A percentile compares a stretch with the other conserved stretches of the same genome.
phyloP scores from a whole-genome alignment of 64 coral and sea anemone genomes.

The Actinia tenebrosa region DNA sequence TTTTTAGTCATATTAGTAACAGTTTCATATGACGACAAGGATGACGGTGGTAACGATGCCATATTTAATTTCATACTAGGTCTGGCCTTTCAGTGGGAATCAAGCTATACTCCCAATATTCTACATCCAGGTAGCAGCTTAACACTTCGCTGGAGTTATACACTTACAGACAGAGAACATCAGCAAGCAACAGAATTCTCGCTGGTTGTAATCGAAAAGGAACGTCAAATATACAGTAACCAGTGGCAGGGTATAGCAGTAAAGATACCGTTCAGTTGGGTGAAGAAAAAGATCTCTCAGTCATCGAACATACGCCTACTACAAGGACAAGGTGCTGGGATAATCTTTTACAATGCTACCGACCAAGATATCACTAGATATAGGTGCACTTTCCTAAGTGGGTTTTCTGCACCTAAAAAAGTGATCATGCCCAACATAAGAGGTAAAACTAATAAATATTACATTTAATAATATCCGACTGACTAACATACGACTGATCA shows the following conservation, averaged over 20 bases:
- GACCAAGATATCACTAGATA: slow-evolving; percentile 25
- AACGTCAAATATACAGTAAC: slow-evolving; percentile 34
- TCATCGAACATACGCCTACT: not conserved
- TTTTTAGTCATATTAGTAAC: too few species aligned
- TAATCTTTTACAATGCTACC: not conserved
- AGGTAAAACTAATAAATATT: not conserved
- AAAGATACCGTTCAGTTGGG: not conserved
- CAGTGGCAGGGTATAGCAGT: slow-evolving; percentile 31
- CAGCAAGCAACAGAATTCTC: slow-evolving; percentile 17
- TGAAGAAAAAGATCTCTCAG: not conserved
- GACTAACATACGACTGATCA: too few species aligned
- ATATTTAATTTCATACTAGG: not conserved
- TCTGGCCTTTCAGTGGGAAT: not conserved
- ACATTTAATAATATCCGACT: not conserved
- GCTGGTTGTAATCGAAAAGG: slow-evolving; percentile 36
- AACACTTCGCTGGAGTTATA: slow-evolving; percentile 27
- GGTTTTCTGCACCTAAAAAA: slow-evolving; percentile 30
- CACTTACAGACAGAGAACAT: slow-evolving; percentile 6
- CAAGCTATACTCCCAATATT: not conserved
- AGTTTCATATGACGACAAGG: too few species aligned
- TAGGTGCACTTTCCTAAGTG: slow-evolving; percentile 39
- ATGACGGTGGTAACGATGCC: too few species aligned
- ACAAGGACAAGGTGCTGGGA: not conserved
- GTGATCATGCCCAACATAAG: slow-evolving; percentile 26
- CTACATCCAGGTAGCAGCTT: not conserved